Base-by-base conservation (phyloP, 2,888 invertebrate genomes). In the Mythimna lalbum region DNA sequence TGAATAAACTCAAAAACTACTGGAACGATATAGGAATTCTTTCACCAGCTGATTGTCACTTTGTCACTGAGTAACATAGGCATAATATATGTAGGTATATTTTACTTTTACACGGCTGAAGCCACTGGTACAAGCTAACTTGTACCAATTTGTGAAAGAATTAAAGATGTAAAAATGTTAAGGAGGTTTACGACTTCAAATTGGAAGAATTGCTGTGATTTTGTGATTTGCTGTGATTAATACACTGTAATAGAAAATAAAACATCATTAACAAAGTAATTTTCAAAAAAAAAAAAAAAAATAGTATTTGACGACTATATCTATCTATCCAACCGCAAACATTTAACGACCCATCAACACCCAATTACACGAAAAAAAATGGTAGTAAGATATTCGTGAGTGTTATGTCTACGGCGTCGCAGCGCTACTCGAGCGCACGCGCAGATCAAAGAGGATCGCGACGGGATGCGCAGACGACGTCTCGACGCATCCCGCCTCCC, bases 401-500 rank as follows among this genome's bases (percentile, higher is more conserved):
- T 82, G 78, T 83, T 80, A 43, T 81, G 73, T 89, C 88, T 88
- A 85, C 66, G 65, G 50, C 47, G 56, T 80, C 57, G 31, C 55
- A 77, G 73, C 50, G 64, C 72, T 77, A 73, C 76, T 81, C 69
- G 72, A 70, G 83, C 79, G 80, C 88, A 91, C 70, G 83, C 79
- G 80, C 88, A 91, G 91, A 94, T 94, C 93, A 94, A 93, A 93
- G 93, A 88, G 87, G 81, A 85, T 84, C 87, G 87, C 89, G 91
- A 87, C 91, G 94, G 93, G 94, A 94, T 95, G 93, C 94, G 94
- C 95, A 94, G 95, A 95, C 95, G 93, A 93, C 93, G 93, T 93
- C 93, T 91, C 92, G 91, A 87, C 91, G 89, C 85, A 71, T 68
- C 73, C 81, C 76, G 81, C 78, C 84, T 73, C 77, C 84, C 74